Percentiles rank a stretch among this genome's conserved stretches.
phyloP scores from a whole-genome alignment of 2,797 vertebrate genomes.

The Ceryle rudis region DNA sequence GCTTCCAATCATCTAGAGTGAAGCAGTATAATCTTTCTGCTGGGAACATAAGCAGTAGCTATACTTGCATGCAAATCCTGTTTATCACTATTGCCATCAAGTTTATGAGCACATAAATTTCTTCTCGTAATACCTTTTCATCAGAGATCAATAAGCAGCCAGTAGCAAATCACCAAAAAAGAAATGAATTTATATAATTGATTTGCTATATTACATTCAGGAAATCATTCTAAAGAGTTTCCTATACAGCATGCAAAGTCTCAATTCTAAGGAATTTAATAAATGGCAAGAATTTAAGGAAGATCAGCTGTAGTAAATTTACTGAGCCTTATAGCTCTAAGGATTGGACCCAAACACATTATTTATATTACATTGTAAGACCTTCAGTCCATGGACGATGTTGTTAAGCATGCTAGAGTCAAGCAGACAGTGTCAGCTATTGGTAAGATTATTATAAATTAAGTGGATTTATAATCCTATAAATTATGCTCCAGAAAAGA shows the following conservation, averaged over 20 bases:
- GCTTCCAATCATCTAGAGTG: not conserved
- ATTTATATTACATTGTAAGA: not conserved
- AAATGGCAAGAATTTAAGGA: not conserved
- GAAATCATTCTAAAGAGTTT: not conserved
- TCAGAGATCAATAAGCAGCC: slow-evolving; percentile 41
- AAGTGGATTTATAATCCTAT: not conserved
- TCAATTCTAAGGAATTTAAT: not conserved
- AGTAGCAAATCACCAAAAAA: slow-evolving; percentile 35
- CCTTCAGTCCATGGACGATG: not conserved
- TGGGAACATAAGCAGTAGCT: not conserved
- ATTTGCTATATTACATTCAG: not conserved
- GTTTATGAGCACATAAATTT: slow-evolving; percentile 44
- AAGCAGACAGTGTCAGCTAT: not conserved
- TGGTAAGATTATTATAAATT: not conserved
- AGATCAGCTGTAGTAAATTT: not conserved
- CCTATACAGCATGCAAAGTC: not conserved
- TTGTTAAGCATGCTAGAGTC: not conserved
- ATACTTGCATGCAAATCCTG: slow-evolving; percentile 24
- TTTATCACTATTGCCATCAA: slow-evolving; percentile 5
- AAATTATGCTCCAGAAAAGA: not conserved
- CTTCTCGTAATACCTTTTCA: slow-evolving; percentile 37
- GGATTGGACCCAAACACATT: not conserved
- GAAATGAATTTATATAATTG: slow-evolving; percentile 34
- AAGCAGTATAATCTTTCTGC: not conserved
- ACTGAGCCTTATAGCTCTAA: not conserved